phyloP scores from a whole-genome alignment of 1,140 invertebrate species.

The Pseudoatta argentina region DNA sequence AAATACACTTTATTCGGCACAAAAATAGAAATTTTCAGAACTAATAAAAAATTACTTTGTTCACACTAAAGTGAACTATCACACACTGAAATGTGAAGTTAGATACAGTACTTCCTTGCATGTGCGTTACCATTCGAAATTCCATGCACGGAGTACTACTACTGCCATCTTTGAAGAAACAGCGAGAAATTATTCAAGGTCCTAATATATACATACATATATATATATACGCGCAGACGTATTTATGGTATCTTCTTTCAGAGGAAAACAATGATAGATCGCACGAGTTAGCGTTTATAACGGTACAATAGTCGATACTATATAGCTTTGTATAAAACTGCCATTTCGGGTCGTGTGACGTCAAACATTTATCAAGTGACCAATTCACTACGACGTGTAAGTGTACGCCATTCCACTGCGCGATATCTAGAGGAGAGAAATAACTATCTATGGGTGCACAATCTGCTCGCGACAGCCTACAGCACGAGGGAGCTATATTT shows the following conservation, averaged over 20 bases:
- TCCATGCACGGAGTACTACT: too few species aligned
- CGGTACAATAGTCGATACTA: slow-evolving; percentile 44
- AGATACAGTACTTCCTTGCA: too few species aligned
- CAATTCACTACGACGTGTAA: slow-evolving; percentile 54
- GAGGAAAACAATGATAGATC: slow-evolving; percentile 32
- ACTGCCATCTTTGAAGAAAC: too few species aligned
- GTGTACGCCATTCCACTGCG: slow-evolving; percentile 36
- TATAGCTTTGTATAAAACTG: slow-evolving; percentile 51
- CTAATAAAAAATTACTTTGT: too few species aligned
- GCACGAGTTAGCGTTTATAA: slow-evolving; percentile 44
- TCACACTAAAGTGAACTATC: too few species aligned
- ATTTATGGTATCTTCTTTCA: not conserved
- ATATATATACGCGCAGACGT: too few species aligned
- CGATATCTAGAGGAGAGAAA: slow-evolving; percentile 58
- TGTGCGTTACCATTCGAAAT: too few species aligned
- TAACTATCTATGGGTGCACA: slow-evolving; percentile 61
- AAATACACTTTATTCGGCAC: too few species aligned
- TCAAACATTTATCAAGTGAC: slow-evolving; percentile 59
- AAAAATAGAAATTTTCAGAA: too few species aligned
- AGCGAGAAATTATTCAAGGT: too few species aligned
- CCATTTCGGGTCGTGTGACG: slow-evolving; percentile 46
- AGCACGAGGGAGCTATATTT: slow-evolving; percentile 38
- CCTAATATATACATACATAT: too few species aligned
- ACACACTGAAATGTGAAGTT: too few species aligned
- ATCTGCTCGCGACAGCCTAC: slow-evolving; percentile 60